Evolutionary conservation across 1,140 invertebrate genomes (phyloP), one percentile per base, ranked within the genome.

Genomic region (Heliconius hewitsoni): DNA sequence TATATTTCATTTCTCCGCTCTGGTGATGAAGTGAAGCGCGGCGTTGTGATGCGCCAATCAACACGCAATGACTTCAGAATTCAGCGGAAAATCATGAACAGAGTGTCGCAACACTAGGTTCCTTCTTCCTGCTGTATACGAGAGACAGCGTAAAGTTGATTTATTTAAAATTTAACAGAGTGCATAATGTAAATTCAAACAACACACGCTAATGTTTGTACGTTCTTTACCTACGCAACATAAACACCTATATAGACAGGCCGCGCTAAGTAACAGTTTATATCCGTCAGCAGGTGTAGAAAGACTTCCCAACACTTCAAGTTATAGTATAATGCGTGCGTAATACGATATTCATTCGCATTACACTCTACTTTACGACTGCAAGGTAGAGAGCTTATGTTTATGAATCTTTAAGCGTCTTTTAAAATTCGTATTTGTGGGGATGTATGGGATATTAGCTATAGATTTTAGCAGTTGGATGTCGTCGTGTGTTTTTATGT

Each of bases 371-470:
- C 76, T 93, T 92, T 92, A 93, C 86, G 91, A 91, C 88, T 82
- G 83, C 74, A 83, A 91, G 87, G 87, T 90, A 83, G 86, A 80
- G 85, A 87, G 89, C 87, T 90, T 89, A 87, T 74, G 85, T 90
- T 93, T 94, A 93, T 94, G 90, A 92, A 92, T 94, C 86, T 92
- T 93, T 94, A 90, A 93, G 85, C 84, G 88, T 89, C 86, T 90
- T 66, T 66, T 90, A 90, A 93, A 93, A 90, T 93, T 87, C 82
- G 82, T 85, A 87, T 87, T 84, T 76, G 83, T 77, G 74, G 79
- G 77, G 84, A 83, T 37, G 2, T 46, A 46, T 46, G 13, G 42
- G 42, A 86, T 85, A 83, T 84, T 72, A 19, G 19, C 60, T 60
- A 76, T 79, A 71, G 42, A 37, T 27, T 55, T 27, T 55, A 19